phyloP scores from a whole-genome alignment of 2,797 vertebrate genomes.

The Arnoldichthys spilopterus region DNA sequence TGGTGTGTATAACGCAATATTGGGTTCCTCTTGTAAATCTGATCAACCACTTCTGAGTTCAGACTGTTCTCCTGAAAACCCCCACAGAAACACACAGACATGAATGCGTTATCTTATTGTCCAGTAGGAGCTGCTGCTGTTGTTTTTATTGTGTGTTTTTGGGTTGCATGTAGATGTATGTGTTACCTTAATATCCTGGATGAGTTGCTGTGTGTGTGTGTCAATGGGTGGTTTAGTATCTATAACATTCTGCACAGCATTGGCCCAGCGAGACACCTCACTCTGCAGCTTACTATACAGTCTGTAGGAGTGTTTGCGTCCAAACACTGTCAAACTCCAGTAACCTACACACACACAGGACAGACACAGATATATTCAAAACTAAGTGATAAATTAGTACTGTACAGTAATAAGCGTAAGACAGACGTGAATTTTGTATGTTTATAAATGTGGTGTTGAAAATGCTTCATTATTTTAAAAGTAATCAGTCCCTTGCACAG shows the following conservation, averaged over 20 bases:
- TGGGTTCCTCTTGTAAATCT: constrained; percentile 97
- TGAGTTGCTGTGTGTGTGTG: constrained; percentile 95
- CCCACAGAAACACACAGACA: constrained; percentile 6
- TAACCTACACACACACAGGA: constrained; percentile 81
- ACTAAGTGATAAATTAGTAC: background rate
- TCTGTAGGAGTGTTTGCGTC: constrained; percentile 92
- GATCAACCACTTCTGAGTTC: constrained; percentile 93
- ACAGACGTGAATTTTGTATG: background rate
- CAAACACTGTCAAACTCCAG: constrained; percentile 91
- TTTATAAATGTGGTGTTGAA: background rate
- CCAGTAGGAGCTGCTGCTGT: background rate
- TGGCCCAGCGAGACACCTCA: constrained; percentile 92
- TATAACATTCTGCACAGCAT: constrained; percentile 92
- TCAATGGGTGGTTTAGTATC: constrained; percentile 94
- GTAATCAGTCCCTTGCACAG: too few relatives aligned
- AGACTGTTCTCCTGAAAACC: constrained; percentile 90
- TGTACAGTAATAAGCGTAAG: background rate
- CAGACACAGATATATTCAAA: constrained; percentile 32
- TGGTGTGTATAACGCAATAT: constrained; percentile 95
- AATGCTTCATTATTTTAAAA: too few relatives aligned
- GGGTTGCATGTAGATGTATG: background rate
- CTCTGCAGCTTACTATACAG: constrained; percentile 93
- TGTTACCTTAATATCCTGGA: constrained; percentile 94
- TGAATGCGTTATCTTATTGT: background rate
- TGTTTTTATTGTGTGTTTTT: background rate